Evolutionary conservation across 2,888 invertebrate genomes (phyloP), one percentile per base, ranked within the genome.

Genomic region (Epirrhoe alternata): DNA sequence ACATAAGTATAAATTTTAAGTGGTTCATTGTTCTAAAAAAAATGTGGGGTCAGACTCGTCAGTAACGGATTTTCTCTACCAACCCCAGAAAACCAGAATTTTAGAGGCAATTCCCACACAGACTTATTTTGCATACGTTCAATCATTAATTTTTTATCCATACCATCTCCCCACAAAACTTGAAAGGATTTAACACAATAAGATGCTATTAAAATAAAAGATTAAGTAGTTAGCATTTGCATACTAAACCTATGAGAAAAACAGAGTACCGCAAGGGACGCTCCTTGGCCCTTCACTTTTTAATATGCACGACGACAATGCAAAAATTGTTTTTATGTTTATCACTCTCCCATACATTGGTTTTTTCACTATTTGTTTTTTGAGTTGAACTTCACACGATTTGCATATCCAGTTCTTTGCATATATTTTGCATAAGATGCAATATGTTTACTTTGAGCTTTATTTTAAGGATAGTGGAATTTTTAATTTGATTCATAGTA

Each of bases 191-290:
- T 84, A 86, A 85, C 85, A 92, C 90, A 93, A 93, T 87, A 88
- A 84, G 90, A 90, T 88, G 87, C 84, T 81, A 92, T 93, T 93
- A 93, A 93, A 93, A 93, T 92, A 93, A 93, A 93, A 90, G 93
- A 93, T 91, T 88, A 88, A 85, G 86, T 84, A 85, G 84, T 81
- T 87, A 80, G 77, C 68, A 92, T 92, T 91, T 92, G 90, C 93
- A 93, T 92, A 90, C 84, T 77, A 79, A 83, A 84, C 79, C 74
- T 76, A 81, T 89, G 88, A 92, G 92, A 89, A 90, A 92, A 92
- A 82, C 72, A 77, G 84, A 75, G 84, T 84, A 68, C 83, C 80
- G 64, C 88, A 89, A 84, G 90, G 89, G 79, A 80, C 82, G 69
- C 70, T 67, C 61, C 71, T 83, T 69, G 85, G 87, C 87, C 86